phyloP scores from a whole-genome alignment of 2,797 vertebrate species.

The Paratrypauchen microcephalus region DNA sequence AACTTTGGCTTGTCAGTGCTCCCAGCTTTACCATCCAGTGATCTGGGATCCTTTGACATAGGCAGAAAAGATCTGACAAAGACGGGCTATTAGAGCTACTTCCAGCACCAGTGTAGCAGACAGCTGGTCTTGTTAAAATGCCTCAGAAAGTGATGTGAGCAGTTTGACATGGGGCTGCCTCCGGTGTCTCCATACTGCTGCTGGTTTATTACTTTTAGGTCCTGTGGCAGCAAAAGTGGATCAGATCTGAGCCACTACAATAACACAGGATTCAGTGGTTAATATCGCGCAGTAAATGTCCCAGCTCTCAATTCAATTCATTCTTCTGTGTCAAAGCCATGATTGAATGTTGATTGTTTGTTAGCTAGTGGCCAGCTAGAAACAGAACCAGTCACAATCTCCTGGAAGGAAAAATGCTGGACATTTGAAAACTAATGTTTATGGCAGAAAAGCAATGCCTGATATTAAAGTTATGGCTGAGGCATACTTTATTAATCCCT shows the following conservation, averaged over 20 bases:
- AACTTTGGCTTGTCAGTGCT: conserved; percentile 30
- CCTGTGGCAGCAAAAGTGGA: conserved; percentile 19
- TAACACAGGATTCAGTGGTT: conserved; percentile 4
- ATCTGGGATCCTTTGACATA: conserved; percentile 46
- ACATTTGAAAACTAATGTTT: not conserved
- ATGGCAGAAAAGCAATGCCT: not conserved
- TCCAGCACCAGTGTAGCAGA: conserved; percentile 50
- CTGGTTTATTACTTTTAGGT: conserved; percentile 34
- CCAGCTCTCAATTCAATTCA: conserved; percentile 1
- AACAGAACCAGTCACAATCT: not conserved
- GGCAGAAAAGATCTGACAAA: conserved; percentile 50
- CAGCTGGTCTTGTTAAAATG: conserved; percentile 59
- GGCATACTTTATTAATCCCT: too few relatives aligned
- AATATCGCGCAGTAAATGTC: not conserved
- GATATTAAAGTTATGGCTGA: not conserved
- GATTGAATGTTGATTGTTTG: conserved; percentile 1
- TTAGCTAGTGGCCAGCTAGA: not conserved
- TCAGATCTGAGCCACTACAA: conserved; percentile 12
- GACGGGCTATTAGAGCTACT: conserved; percentile 53
- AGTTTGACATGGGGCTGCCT: conserved; percentile 30
- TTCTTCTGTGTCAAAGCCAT: not conserved
- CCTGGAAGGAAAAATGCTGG: too few relatives aligned
- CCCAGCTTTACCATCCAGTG: conserved; percentile 27
- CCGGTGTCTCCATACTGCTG: conserved; percentile 33
- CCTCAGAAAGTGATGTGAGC: conserved; percentile 34